Base-by-base conservation (phyloP, 2,797 vertebrate species). In the Pterois miles region DNA sequence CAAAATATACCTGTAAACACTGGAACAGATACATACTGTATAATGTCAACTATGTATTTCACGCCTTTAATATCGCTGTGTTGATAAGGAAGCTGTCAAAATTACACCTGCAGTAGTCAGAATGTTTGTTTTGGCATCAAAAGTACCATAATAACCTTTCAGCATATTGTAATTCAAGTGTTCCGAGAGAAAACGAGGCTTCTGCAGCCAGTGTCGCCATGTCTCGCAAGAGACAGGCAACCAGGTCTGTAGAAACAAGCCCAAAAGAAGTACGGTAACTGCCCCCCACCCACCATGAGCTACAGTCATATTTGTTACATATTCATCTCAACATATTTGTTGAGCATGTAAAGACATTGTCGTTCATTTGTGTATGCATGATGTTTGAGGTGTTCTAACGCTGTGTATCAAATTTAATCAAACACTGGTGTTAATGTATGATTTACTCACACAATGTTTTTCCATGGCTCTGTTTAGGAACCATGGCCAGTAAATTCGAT, bases 401-500 rank as follows among this genome's bases (percentile, higher is more conserved):
- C 13, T n/a, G 36, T 74, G 9, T 20, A 6, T 62, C 22, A 73
- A 14, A 23, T 29, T 56, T 23, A n/a, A 54, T 20, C 6, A n/a
- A 20, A 56, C 8, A 59, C 5, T 23, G 20, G 5, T 59, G 4
- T 67, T 7, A 29, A 18, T 72, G 8, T 70, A 48, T 14, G 8
- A 65, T 43, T 56, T 50, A 34, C 16, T 70, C 1, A 74, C 16
- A 13, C 14, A 8, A 5, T 7, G 0, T 56, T 73, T n/a, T 36
- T 11, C 36, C n/a, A 2, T 9, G 43, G 67, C 46, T 79, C 43
- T 71, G 6, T 69, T 63, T 20, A 48, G 54, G 38, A 86, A 79
- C 36, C 65, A 94, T 91, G 80, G 34, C 2, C 14, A 1, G 1
- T 13, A 54, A 31, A 31, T 5, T 25, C 33, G 72, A 84, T 20